phyloP scores from a whole-genome alignment of 37 sponge, comb jelly and placozoan genomes.

The Chondrosia reniformis region DNA sequence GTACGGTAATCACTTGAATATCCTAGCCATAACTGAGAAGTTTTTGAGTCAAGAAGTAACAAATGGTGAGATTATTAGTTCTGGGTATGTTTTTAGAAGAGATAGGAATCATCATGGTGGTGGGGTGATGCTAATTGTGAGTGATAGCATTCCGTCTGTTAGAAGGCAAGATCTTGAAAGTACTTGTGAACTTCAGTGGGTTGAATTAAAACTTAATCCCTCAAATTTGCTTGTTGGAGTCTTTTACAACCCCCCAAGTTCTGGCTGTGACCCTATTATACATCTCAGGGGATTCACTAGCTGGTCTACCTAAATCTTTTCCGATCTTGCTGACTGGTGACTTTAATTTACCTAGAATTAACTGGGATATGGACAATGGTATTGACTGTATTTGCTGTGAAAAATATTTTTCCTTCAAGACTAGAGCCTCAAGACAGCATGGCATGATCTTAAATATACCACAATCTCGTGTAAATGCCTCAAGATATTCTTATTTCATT shows the following conservation, averaged over 20 bases:
- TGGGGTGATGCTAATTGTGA: constrained; percentile 20
- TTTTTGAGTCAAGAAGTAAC: no score
- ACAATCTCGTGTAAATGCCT: no score
- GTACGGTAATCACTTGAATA: no score
- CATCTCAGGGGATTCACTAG: not conserved
- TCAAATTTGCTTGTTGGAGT: not conserved
- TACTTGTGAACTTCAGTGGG: constrained; percentile 4
- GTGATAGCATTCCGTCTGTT: not conserved
- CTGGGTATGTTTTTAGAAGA: not conserved
- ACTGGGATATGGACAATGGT: no score
- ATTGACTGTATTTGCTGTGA: no score
- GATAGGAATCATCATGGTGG: constrained; percentile 26
- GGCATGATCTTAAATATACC: no score
- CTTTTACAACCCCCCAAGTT: constrained; percentile 12
- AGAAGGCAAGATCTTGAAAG: constrained; percentile 18
- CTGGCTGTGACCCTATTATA: not conserved
- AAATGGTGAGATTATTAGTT: no score
- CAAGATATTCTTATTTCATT: no score
- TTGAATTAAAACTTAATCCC: not conserved
- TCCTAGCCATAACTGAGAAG: no score
- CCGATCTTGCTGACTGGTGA: not conserved
- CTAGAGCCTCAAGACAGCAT: no score
- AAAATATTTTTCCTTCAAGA: no score
- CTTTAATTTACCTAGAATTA: not conserved
- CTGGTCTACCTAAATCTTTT: not conserved